Conservation (phyloP, 2,113 vertebrate genomes). For the Daboia siamensis region DNA sequence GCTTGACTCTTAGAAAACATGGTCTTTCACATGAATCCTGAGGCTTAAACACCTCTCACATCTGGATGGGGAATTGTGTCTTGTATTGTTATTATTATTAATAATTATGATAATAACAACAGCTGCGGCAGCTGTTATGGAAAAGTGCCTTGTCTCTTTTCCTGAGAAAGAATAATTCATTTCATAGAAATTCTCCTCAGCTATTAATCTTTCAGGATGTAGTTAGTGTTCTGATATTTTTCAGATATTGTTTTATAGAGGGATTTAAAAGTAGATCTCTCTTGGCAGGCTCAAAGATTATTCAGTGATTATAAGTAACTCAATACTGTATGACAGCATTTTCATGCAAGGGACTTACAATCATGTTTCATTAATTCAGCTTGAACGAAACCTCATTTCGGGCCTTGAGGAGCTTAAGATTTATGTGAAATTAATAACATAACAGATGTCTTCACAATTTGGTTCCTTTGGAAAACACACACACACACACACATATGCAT, state of each 20-base stretch:
- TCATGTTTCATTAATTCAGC: conserved; percentile 99
- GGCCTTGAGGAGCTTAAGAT: conserved; percentile 96
- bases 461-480: conserved; percentile 77
- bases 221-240: conserved; percentile 87
- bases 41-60: conserved; percentile 56
- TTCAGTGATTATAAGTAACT: conserved; percentile 92
- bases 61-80: conserved; percentile 57
- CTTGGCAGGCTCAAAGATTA: conserved; percentile 89
- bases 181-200: conserved; percentile 80
- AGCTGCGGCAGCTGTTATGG: conserved; percentile 66
- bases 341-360: conserved; percentile 91
- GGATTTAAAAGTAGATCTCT: conserved; percentile 83
- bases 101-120: conserved; percentile 1
- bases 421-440: conserved; percentile 98
- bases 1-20: conserved; percentile 53
- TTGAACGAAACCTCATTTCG: conserved; percentile 96
- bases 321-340: conserved; percentile 91
- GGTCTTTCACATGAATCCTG: conserved; percentile 39
- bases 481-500: not conserved
- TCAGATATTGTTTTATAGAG: conserved; percentile 86
- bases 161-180: conserved; percentile 79
- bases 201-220: conserved; percentile 84
- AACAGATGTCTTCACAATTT: conserved; percentile 97
- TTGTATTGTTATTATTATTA: not conserved
- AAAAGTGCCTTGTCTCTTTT: conserved; percentile 72